Evolutionary conservation across 2,888 invertebrate genomes (phyloP).

Genomic region (Cephus pulcher): DNA sequence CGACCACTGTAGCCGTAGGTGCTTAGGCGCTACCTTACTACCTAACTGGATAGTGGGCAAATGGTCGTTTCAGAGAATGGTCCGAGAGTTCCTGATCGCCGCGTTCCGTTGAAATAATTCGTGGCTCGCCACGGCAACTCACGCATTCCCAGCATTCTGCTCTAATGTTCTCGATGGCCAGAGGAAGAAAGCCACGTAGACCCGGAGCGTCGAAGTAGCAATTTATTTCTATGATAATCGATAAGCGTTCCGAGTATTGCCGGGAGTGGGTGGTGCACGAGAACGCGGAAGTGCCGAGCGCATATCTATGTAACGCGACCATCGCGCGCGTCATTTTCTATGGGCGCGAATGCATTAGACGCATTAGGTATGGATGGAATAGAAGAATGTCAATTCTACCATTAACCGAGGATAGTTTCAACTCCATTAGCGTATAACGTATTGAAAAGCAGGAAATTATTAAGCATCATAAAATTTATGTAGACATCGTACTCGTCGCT

Average conservation of each 20-base stretch:
- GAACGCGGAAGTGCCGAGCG: constrained; percentile 30
- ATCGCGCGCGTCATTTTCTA: not conserved
- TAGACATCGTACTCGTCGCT: not conserved
- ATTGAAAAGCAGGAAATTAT: no score
- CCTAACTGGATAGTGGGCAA: not conserved
- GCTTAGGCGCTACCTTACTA: not conserved
- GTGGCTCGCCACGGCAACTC: not conserved
- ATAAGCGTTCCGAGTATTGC: not conserved
- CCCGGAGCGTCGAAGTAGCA: constrained; percentile 5
- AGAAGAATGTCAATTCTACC: not conserved
- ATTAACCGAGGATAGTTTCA: not conserved
- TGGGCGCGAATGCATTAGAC: not conserved
- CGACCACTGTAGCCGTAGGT: not conserved
- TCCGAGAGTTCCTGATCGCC: not conserved
- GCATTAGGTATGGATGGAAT: not conserved
- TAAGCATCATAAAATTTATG: not conserved
- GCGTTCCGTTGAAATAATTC: constrained; percentile 31
- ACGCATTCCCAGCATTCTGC: not conserved
- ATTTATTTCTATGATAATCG: constrained; percentile 35
- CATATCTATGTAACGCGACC: not conserved
- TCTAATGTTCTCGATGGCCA: not conserved
- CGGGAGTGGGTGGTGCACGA: constrained; percentile 13
- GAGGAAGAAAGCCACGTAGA: not conserved
- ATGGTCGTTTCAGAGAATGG: not conserved
- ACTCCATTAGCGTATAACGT: not conserved